Conservation (phyloP, 2,113 vertebrate species). For the Drymodes brunneopygia region DNA sequence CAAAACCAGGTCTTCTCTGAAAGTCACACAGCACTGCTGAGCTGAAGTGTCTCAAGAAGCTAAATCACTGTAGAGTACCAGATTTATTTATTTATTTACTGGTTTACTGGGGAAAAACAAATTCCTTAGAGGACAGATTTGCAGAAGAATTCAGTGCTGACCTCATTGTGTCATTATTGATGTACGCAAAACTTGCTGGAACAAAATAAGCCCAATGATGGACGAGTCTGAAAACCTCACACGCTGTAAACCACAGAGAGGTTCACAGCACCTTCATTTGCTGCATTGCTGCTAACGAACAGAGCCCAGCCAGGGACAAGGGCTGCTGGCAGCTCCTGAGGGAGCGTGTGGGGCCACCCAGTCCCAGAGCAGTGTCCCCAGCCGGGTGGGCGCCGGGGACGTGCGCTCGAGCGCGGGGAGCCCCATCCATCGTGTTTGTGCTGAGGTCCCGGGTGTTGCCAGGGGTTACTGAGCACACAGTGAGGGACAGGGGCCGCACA, state of each 20-base stretch:
- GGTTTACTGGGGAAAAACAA: not conserved
- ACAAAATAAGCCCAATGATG: constrained; percentile 37
- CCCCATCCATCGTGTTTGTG: not conserved
- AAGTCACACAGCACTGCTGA: not conserved
- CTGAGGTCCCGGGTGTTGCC: constrained; percentile 56
- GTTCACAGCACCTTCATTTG: not conserved
- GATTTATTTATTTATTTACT: constrained; percentile 47
- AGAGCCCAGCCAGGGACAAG: not conserved
- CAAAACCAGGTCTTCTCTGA: constrained; percentile 7
- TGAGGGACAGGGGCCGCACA: not conserved
- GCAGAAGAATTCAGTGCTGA: constrained; percentile 22
- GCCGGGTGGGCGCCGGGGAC: not conserved
- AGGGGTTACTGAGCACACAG: constrained; percentile 60
- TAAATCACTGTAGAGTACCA: not conserved
- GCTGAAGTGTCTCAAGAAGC: not conserved
- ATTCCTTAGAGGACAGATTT: constrained; percentile 10
- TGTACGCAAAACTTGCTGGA: not conserved
- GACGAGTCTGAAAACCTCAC: constrained; percentile 4
- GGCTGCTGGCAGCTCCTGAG: not conserved
- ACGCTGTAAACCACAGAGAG: not conserved
- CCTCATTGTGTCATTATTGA: constrained; percentile 42
- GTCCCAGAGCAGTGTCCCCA: not conserved
- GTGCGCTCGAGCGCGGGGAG: not conserved
- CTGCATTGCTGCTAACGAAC: not conserved
- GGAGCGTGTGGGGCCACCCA: not conserved